phyloP scores from a whole-genome alignment of 1,140 invertebrate species.

The Plectrocnemia conspersa region DNA sequence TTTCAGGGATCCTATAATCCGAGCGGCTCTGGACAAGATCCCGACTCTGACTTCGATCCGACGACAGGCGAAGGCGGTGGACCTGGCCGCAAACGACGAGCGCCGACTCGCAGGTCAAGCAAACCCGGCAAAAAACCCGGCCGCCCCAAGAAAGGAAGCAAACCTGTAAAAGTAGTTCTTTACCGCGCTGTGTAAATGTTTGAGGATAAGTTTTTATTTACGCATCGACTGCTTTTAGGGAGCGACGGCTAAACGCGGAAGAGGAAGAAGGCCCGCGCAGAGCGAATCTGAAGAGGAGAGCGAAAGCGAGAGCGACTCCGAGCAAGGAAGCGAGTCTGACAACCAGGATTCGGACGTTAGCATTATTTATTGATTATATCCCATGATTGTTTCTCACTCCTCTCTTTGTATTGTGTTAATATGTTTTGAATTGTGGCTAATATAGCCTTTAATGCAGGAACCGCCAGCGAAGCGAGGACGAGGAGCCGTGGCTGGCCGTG shows the following conservation, averaged over 20 bases:
- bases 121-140: constrained; percentile 39
- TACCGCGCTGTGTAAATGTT: not conserved
- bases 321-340: constrained; percentile 47
- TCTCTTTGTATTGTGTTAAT: constrained; percentile 9
- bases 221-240: not conserved
- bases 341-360: constrained; percentile 46
- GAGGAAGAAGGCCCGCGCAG: constrained; percentile 42
- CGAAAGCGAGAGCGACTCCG: constrained; percentile 45
- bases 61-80: constrained; percentile 43
- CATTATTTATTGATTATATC: constrained; percentile 12
- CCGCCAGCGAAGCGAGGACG: constrained; percentile 47
- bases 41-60: constrained; percentile 50
- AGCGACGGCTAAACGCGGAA: constrained; percentile 32
- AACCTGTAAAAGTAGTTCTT: constrained; percentile 38
- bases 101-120: constrained; percentile 37
- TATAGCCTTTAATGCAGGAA: constrained; percentile 39
- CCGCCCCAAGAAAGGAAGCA: constrained; percentile 36
- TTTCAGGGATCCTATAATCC: constrained; percentile 50
- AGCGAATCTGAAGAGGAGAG: constrained; percentile 50
- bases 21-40: constrained; percentile 45
- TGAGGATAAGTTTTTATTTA: not conserved
- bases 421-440: constrained; percentile 14
- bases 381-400: not conserved
- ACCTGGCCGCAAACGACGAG: constrained; percentile 39
- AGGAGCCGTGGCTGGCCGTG: constrained; percentile 39